Base-by-base conservation (phyloP, 2,888 invertebrate species). In the Anarsia innoxiella region DNA sequence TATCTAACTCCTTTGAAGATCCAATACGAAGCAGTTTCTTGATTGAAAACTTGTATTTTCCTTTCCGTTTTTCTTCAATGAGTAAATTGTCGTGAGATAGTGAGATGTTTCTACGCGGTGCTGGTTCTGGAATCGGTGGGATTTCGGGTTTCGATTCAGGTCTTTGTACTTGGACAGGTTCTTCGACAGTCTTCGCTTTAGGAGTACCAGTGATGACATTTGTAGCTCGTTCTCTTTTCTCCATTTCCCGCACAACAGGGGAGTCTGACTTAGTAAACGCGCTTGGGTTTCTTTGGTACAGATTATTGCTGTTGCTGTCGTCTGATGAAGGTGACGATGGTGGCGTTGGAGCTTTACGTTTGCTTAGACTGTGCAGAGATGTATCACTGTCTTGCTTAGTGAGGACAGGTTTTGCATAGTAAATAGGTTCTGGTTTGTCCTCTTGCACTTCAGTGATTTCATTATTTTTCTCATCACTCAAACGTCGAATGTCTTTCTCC, bases 1-100 rank as follows among this genome's bases (percentile, higher is more conserved):
- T 90, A 39, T 88, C 87, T 16, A 90, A 79, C 51, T 92, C 92
- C 60, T 91, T 92, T 38, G 88, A 89, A 2, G 88, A 89, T 12
- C 93, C 93, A 83, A 95, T 92, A 39, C 94, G 87, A 15, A 95
- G 75, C 46, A 95, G 89, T 62, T 94, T 94, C 59, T 93, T 93
- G 30, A 95, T 86, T 0, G 94, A 95, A 63, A 94, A 94, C 51
- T 92, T 89, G 1, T 88, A 83, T 53, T 88, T 87, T 6, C 89
- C 88, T 61, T 93, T 91, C 33, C 92, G 89, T 66, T 93, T 91
- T 8, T 86, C 83, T 41, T 84, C 86, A 38, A 85, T 53, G 0
- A 87, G 66, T 39, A 93, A 71, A 60, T 91, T 93, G 54, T 93
- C 93, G 44, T 91, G 92, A 1, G 93, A 93, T 41, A 93, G 58